Evolutionary conservation across 2,888 invertebrate species (phyloP), one percentile per base, ranked within the genome.

Genomic region (Noctua comes): DNA sequence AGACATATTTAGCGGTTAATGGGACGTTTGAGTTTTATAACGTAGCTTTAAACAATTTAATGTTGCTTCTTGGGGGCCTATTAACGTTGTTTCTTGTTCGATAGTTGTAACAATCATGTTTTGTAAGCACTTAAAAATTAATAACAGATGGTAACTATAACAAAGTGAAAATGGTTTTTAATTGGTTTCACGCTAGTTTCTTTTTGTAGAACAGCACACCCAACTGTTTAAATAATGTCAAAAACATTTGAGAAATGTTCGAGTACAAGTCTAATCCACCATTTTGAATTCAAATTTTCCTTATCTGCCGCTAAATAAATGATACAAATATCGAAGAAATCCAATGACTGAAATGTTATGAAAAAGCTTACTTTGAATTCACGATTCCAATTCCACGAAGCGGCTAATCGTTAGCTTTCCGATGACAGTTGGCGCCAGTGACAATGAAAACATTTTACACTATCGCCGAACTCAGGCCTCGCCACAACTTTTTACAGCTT

Each of bases 1-100:
- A 92, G 94, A 94, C 95, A 95, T 93, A 93, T 93, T 94, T 94
- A 93, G 91, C 91, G 91, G 91, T 92, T 92, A 92, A 94, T 91
- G 91, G 93, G 89, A 89, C 90, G 89, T 91, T 91, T 88, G 84
- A 85, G 82, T 85, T 86, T 83, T 83, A 90, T 88, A 90, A 89
- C 84, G 86, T 86, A 84, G 85, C 72, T 78, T 83, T 88, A 86
- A 87, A 90, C 90, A 83, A 80, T 87, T 87, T 88, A 86, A 87
- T 89, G 88, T 74, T 85, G 70, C 81, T 77, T 89, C 87, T 86
- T 88, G 88, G 87, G 88, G 88, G 88, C 89, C 88, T 88, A 88
- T 89, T 88, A 88, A 80, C 71, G 84, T 76, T 86, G 64, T 74
- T 83, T 84, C 72, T 43, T 57, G 80, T 84, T 84, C 73, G n/a